Base-by-base conservation (phyloP, 2,113 vertebrate genomes). In the Psettodes erumei region DNA sequence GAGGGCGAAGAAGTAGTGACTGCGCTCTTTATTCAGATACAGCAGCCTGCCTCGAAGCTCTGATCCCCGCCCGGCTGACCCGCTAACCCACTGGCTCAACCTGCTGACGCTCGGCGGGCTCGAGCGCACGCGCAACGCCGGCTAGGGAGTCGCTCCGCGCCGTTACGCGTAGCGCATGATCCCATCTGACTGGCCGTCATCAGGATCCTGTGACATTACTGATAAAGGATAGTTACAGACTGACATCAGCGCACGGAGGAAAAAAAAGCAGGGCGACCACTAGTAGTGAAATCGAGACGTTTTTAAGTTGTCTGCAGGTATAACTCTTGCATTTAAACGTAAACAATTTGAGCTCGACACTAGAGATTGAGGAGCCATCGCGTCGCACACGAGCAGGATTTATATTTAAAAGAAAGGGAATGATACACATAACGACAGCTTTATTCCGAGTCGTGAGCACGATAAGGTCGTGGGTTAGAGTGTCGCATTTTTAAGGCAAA, bases 1-100 rank as follows among this genome's bases (percentile, higher is more conserved):
- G 48, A 63, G 71, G 32, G 63, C 2, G 5, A 47, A 61, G 28
- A 60, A 37, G 53, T 58, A 63, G 55, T 86, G 82, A 75, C 78
- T 21, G n/a, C 42, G 61, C 59, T 67, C 43, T 59, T 79, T 42
- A 42, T 73, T 84, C 76, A 43, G 63, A 79, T 64, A 47, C 37
- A 79, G 33, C 73, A 90, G 82, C 45, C 71, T 55, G 65, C n/a
- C n/a, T 85, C 71, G 51, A 61, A 77, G 48, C 68, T 78, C 71
- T 87, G 60, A 83, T 77, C 63, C 68, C 23, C 33, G 60, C 64
- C 80, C 82, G 68, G 55, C 85, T 88, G 89, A 90, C 83, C 90
- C 81, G 87, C 73, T 92, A 82, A 88, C 81, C 87, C 60, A 87
- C 76, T 87, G 78, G 73, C 75, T 79, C 32, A 65, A 60, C 74